Evolutionary conservation across 2,113 vertebrate species (phyloP).

Genomic region (Sinocyclocheilus grahami): DNA sequence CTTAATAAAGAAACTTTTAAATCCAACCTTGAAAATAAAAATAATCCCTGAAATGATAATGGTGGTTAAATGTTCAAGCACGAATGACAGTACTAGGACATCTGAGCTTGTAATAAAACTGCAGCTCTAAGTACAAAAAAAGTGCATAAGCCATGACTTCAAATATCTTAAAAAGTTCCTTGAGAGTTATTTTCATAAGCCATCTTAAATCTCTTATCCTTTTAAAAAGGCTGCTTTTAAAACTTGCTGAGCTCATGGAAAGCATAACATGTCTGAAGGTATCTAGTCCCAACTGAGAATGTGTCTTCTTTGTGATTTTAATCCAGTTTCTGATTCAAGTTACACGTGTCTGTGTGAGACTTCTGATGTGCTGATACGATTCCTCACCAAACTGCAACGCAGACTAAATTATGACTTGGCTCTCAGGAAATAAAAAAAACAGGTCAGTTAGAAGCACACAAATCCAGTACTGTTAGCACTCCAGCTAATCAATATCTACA

Average conservation of each 20-base stretch:
- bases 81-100: background rate
- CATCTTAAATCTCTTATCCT: constrained; percentile 2
- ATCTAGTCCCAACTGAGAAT: background rate
- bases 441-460: background rate
- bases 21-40: background rate
- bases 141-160: constrained; percentile 2
- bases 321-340: background rate
- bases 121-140: background rate
- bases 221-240: background rate
- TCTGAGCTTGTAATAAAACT: background rate
- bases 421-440: background rate
- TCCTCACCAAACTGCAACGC: background rate
- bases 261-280: background rate
- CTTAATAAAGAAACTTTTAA: background rate
- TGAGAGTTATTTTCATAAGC: constrained; percentile 14
- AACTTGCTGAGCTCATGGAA: constrained; percentile 2
- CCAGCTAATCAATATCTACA: constrained; percentile 37
- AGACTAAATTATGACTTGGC: background rate
- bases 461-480: background rate
- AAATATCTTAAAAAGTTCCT: constrained; percentile 3
- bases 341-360: background rate
- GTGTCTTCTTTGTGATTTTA: background rate
- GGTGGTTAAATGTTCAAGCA: background rate
- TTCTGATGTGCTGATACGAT: background rate
- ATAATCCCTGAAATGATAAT: background rate